Evolutionary conservation across 2,113 vertebrate species (phyloP).

Genomic region (Tringa solitaria): DNA sequence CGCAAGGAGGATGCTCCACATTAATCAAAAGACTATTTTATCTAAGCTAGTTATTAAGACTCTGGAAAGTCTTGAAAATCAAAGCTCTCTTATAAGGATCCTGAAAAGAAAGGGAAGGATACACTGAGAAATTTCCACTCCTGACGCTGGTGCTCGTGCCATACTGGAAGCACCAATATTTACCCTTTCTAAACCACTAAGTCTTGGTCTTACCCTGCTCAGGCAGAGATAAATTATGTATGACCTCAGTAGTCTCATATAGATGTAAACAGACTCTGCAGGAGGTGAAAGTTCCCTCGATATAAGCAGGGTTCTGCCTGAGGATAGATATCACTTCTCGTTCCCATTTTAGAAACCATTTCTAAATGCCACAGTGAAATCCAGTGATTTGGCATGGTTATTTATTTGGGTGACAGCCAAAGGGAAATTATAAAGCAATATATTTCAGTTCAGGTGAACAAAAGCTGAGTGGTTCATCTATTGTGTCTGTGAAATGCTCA

Average conservation of each 20-base stretch:
- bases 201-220: not conserved
- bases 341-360: not conserved
- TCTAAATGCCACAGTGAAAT: not conserved
- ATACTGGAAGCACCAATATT: not conserved
- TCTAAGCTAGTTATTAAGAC: not conserved
- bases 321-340: not conserved
- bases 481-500: not conserved
- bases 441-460: not conserved
- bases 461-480: not conserved
- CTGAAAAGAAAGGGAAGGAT: not conserved
- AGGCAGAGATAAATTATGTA: not conserved
- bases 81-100: not conserved
- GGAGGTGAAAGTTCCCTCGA: not conserved
- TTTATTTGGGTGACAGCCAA: not conserved
- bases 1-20: not conserved
- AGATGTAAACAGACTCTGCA: not conserved
- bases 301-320: not conserved
- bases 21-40: not conserved
- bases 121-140: not conserved
- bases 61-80: not conserved
- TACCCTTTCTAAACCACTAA: not conserved
- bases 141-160: not conserved
- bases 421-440: not conserved
- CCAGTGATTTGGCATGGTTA: not conserved
- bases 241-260: rapidly evolving